phyloP scores from a whole-genome alignment of 1,140 invertebrate species.

The Drosophila orena region DNA sequence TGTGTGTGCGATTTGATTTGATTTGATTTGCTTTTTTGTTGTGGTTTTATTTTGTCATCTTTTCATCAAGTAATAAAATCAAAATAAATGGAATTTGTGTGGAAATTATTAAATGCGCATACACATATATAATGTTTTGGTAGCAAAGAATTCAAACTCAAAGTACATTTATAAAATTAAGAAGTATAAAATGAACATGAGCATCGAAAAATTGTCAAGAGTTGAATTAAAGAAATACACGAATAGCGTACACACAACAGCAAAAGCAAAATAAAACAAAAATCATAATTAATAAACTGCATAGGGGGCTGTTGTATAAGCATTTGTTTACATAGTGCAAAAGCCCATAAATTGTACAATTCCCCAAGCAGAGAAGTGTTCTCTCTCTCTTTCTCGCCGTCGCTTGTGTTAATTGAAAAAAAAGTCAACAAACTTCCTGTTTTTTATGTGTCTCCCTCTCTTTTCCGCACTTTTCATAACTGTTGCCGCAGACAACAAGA shows the following conservation, averaged over 20 bases:
- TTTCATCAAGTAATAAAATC: conserved; percentile 32
- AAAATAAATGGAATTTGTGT: conserved; percentile 1
- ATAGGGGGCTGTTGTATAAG: conserved; percentile 55
- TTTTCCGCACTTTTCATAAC: conserved; percentile 50
- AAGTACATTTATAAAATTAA: not conserved
- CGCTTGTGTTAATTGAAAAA: conserved; percentile 64
- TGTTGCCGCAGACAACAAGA: conserved; percentile 81
- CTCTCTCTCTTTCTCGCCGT: conserved; percentile 4
- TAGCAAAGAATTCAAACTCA: too few species aligned
- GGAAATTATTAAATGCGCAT: not conserved
- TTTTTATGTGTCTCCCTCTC: conserved; percentile 36
- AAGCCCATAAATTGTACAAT: conserved; percentile 60
- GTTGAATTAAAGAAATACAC: conserved; percentile 11
- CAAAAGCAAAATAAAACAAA: not conserved
- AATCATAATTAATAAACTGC: conserved; percentile 69
- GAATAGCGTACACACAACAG: not conserved
- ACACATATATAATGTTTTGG: too few species aligned
- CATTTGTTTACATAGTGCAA: conserved; percentile 59
- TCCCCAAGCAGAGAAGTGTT: conserved; percentile 41
- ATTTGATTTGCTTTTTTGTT: conserved; percentile 31
- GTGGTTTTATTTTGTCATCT: conserved; percentile 13
- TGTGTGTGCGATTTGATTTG: conserved; percentile 15
- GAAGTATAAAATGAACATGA: not conserved
- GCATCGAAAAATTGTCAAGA: not conserved
- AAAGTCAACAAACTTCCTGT: conserved; percentile 75